phyloP scores from a whole-genome alignment of 2,797 vertebrate genomes.

The Pelochelys cantorii region DNA sequence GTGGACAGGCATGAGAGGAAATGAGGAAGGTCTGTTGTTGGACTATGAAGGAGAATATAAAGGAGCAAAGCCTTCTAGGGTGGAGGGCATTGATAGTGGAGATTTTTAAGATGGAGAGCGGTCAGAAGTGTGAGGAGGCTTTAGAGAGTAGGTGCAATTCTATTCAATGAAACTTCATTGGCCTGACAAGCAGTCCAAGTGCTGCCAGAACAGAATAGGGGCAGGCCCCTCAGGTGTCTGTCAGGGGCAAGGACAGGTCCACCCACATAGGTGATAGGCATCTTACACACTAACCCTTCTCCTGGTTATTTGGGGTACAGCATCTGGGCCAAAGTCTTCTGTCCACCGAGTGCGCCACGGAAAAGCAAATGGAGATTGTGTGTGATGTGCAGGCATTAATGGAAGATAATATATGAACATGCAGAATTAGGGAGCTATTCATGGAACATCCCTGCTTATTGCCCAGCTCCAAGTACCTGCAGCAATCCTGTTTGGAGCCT shows the following conservation, averaged over 20 bases:
- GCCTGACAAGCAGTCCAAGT: background rate
- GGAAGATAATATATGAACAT: background rate
- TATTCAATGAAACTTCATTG: slow-evolving; percentile 7
- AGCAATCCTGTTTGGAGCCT: background rate
- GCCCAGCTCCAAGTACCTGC: background rate
- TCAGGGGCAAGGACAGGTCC: background rate
- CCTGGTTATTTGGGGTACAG: background rate
- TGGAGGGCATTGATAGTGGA: background rate
- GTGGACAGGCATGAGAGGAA: slow-evolving; percentile 10
- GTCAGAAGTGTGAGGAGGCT: background rate
- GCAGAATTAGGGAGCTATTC: background rate
- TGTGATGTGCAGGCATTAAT: background rate
- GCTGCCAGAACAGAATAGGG: background rate
- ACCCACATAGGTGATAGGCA: background rate
- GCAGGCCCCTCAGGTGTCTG: background rate
- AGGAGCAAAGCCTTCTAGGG: background rate
- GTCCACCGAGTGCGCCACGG: background rate
- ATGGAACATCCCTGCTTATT: background rate
- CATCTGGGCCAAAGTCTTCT: background rate
- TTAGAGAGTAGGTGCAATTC: background rate
- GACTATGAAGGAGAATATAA: background rate
- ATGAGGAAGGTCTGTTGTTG: slow-evolving; percentile 43
- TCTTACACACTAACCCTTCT: background rate
- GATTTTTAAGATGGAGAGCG: background rate
- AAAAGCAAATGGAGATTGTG: background rate